Conservation (phyloP, 2,797 vertebrate species). For the Selene dorsalis region DNA sequence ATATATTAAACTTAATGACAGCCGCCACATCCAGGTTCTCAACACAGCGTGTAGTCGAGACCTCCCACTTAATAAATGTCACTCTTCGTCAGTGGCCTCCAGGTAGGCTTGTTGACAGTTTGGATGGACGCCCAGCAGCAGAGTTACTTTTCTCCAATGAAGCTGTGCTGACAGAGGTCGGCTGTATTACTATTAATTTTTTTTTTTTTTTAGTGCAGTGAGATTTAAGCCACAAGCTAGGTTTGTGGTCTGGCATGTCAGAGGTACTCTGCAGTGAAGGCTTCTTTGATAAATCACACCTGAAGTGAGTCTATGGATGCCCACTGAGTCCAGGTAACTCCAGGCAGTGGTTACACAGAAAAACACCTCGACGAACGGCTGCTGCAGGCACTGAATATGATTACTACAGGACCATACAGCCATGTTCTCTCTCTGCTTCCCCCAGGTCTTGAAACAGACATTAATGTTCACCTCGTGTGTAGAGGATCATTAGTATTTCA, state of each 20-base stretch:
- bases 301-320: slow-evolving; percentile 39
- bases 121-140: slow-evolving; percentile 19
- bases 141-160: slow-evolving; percentile 23
- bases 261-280: slow-evolving; percentile 28
- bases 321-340: slow-evolving; percentile 12
- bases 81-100: slow-evolving; percentile 8
- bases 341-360: slow-evolving; percentile 23
- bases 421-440: slow-evolving; percentile 14
- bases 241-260: slow-evolving; percentile 29
- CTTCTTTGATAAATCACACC: slow-evolving; percentile 39
- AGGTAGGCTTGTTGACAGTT: slow-evolving; percentile 32
- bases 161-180: slow-evolving; percentile 26
- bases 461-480: slow-evolving; percentile 1
- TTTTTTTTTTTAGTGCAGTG: neutral
- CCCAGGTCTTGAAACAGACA: slow-evolving; percentile 30
- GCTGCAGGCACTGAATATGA: slow-evolving; percentile 38
- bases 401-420: slow-evolving; percentile 17
- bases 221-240: slow-evolving; percentile 24
- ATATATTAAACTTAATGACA: neutral
- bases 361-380: neutral
- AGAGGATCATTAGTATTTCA: slow-evolving; percentile 10
- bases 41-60: slow-evolving; percentile 22
- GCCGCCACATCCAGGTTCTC: neutral
- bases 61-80: slow-evolving; percentile 16
- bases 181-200: slow-evolving; percentile 18